phyloP scores from a whole-genome alignment of 2,888 invertebrate genomes.

The Xestia c-nigrum region DNA sequence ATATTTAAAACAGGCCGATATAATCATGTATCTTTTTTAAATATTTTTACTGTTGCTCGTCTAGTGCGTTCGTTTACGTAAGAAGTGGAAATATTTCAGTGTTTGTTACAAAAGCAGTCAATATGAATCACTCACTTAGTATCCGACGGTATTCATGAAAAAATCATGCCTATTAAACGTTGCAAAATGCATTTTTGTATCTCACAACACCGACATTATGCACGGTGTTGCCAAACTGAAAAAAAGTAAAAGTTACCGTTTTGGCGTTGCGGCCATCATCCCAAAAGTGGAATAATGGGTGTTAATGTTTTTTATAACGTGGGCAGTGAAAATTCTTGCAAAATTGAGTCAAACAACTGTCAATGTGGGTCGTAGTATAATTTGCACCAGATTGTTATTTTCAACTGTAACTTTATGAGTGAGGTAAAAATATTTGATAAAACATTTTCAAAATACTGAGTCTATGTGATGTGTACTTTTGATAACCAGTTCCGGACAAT shows the following conservation, averaged over 20 bases:
- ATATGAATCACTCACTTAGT: slow-evolving; percentile 8
- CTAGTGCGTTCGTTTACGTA: neutral
- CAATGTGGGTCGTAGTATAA: slow-evolving; percentile 20
- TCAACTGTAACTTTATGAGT: neutral
- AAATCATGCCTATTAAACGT: slow-evolving; percentile 34
- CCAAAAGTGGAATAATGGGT: slow-evolving; percentile 44
- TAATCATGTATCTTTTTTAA: neutral
- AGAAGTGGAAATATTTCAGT: neutral
- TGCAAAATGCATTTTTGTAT: slow-evolving; percentile 52
- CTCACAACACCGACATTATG: slow-evolving; percentile 46
- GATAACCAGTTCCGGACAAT: neutral
- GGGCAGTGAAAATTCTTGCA: slow-evolving; percentile 43
- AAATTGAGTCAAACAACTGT: slow-evolving; percentile 37
- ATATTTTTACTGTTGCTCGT: neutral
- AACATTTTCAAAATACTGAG: neutral
- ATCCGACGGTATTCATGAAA: slow-evolving; percentile 18
- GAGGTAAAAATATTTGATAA: neutral
- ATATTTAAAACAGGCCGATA: neutral
- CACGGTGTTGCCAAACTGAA: slow-evolving; percentile 55
- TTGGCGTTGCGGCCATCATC: slow-evolving; percentile 20
- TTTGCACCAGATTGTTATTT: neutral
- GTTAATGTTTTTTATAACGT: slow-evolving; percentile 35
- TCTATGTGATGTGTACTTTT: neutral
- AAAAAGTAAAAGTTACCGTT: slow-evolving; percentile 64
- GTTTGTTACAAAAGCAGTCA: slow-evolving; percentile 9